Percentiles rank a stretch among this genome's conserved stretches.
phyloP scores from a whole-genome alignment of 2,113 vertebrate species.

The Trinectes maculatus region DNA sequence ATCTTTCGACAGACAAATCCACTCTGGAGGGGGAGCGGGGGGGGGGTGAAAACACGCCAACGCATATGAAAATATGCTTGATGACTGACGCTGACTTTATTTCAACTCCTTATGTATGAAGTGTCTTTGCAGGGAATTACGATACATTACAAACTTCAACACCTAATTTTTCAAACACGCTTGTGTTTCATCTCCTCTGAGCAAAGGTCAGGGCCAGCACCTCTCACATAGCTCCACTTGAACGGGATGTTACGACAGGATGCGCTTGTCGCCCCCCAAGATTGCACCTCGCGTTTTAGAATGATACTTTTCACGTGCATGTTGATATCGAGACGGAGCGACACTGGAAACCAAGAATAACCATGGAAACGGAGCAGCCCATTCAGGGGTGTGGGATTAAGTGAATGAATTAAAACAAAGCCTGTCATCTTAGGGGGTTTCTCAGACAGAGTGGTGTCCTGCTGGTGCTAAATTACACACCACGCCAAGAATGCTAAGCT shows the following conservation, averaged over 20 bases:
- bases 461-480: neutral
- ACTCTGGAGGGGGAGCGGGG: neutral
- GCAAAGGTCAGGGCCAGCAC: slow-evolving; percentile 2
- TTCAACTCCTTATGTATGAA: neutral
- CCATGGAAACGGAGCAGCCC: neutral
- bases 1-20: slow-evolving; percentile 29
- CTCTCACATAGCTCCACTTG: slow-evolving; percentile 3
- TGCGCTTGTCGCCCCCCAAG: neutral
- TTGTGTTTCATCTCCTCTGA: neutral
- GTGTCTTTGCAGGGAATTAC: no score
- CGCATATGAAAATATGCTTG: slow-evolving; percentile 11
- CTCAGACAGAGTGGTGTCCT: neutral
- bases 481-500: slow-evolving; percentile 2
- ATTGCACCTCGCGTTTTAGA: neutral
- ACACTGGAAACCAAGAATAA: neutral
- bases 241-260: neutral
- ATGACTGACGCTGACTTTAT: slow-evolving; percentile 10
- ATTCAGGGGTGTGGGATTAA: no score
- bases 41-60: neutral
- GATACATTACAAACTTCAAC: no score
- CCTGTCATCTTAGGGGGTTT: neutral
- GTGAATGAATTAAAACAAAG: slow-evolving; percentile 1
- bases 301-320: neutral
- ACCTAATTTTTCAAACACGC: neutral
- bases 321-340: neutral